phyloP scores from a whole-genome alignment of 2,113 vertebrate species.

The Theristicus caerulescens region DNA sequence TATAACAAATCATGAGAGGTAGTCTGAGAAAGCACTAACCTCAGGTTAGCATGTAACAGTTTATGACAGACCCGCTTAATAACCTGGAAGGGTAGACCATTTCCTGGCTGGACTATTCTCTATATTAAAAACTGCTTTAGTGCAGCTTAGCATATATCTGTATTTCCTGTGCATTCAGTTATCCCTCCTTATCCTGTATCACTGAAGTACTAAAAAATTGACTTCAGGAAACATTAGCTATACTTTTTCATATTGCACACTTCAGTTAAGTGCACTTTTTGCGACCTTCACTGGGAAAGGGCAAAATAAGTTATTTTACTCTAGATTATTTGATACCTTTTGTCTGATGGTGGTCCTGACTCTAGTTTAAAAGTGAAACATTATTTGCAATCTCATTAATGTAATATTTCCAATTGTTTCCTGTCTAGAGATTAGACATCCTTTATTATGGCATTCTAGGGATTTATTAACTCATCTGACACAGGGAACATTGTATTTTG shows the following conservation, averaged over 20 bases:
- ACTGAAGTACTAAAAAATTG: not conserved
- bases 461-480: not conserved
- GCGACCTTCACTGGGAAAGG: not conserved
- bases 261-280: slow-evolving; percentile 6
- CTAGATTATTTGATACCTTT: not conserved
- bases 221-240: not conserved
- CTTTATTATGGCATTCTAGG: not conserved
- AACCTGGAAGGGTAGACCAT: not conserved
- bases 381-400: not conserved
- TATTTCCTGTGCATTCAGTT: not conserved
- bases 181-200: not conserved
- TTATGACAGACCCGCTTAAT: not conserved
- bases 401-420: not conserved
- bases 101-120: not conserved
- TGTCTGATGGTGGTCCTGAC: not conserved
- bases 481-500: not conserved
- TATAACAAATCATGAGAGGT: not conserved
- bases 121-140: not conserved
- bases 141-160: not conserved
- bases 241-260: not conserved
- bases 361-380: not conserved
- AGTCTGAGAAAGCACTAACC: not conserved
- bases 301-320: not conserved
- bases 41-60: not conserved
- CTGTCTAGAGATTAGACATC: not conserved